Evolutionary conservation across 2,888 invertebrate genomes (phyloP).

Genomic region (Schrankia costaestrigalis): DNA sequence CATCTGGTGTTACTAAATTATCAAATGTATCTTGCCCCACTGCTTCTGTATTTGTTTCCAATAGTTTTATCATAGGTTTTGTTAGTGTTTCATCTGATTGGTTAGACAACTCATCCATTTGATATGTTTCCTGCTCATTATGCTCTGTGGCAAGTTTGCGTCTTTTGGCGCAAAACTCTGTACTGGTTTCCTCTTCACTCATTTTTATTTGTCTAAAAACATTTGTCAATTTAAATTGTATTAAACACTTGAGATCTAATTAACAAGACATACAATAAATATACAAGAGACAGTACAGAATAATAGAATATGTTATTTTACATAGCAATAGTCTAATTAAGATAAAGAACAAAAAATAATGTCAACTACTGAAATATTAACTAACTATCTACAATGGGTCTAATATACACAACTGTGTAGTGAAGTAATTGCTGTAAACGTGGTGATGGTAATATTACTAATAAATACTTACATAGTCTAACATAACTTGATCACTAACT

Average conservation of each 20-base stretch:
- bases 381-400: neutral
- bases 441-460: constrained; percentile 5
- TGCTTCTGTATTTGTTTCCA: neutral
- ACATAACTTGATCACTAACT: too few species aligned
- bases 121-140: neutral
- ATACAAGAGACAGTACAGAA: too few species aligned
- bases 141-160: constrained; percentile 32
- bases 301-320: too few species aligned
- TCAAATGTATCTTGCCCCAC: constrained; percentile 37
- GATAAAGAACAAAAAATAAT: too few species aligned
- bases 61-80: neutral
- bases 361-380: too few species aligned
- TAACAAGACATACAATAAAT: too few species aligned
- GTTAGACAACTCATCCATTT: neutral
- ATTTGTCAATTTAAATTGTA: constrained; percentile 15
- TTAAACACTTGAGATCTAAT: too few species aligned
- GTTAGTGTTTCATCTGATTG: neutral
- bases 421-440: constrained; percentile 10
- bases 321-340: too few species aligned
- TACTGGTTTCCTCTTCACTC: constrained; percentile 27
- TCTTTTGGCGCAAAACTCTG: constrained; percentile 43
- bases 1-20: constrained; percentile 51
- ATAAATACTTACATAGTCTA: neutral
- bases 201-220: constrained; percentile 43
- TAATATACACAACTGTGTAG: constrained; percentile 4